Evolutionary conservation across 2,113 vertebrate genomes (phyloP).

Genomic region (Ondatra zibethicus): DNA sequence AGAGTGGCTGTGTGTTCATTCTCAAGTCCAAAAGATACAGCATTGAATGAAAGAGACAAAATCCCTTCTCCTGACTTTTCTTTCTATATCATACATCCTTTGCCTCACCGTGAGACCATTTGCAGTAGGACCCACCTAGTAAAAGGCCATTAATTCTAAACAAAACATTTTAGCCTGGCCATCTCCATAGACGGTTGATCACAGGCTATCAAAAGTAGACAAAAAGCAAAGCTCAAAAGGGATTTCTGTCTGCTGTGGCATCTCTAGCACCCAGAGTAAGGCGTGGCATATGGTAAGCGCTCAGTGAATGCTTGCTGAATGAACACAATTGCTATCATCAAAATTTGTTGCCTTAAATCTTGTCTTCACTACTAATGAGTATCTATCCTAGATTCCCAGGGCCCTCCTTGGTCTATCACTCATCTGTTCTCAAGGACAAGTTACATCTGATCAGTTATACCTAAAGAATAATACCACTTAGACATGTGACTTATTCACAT

Average conservation of each 20-base stretch:
- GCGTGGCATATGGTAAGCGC: background rate
- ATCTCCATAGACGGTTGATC: background rate
- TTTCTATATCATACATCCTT: background rate
- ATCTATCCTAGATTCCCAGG: background rate
- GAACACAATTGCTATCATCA: background rate
- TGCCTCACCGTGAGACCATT: background rate
- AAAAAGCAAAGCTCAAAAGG: background rate
- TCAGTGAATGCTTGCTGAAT: background rate
- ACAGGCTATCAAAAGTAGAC: background rate
- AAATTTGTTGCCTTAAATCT: background rate
- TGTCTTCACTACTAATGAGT: background rate
- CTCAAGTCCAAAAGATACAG: background rate
- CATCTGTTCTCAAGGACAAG: background rate
- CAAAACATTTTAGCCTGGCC: background rate
- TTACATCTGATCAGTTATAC: background rate
- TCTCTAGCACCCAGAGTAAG: background rate
- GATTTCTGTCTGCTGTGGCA: background rate
- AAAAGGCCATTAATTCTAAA: conserved; percentile 8
- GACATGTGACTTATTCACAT: background rate
- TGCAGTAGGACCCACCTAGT: background rate
- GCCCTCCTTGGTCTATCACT: background rate
- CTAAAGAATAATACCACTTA: background rate
- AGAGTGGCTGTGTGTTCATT: background rate
- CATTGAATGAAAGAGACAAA: background rate
- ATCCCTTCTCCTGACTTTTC: background rate